A percentile compares a stretch with the other conserved stretches of the same genome.
phyloP scores from a whole-genome alignment of 1,140 invertebrate species.

The Drosophila setifemur region DNA sequence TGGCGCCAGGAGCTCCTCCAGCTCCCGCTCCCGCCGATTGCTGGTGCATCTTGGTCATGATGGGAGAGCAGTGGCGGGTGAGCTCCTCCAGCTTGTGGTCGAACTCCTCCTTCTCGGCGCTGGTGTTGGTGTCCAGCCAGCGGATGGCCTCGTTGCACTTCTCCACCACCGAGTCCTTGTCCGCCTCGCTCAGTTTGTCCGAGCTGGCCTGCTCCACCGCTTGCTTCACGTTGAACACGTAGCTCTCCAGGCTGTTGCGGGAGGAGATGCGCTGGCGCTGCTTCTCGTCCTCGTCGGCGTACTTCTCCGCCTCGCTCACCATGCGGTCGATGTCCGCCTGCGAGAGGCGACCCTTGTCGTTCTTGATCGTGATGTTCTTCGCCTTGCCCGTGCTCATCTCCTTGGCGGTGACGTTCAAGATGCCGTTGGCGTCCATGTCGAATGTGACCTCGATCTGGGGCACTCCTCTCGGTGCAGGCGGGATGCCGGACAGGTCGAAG shows the following conservation, averaged over 20 bases:
- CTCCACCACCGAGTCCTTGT: conserved; percentile 85
- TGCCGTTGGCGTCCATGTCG: conserved; percentile 85
- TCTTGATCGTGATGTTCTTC: conserved; percentile 91
- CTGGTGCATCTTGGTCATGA: conserved; percentile 85
- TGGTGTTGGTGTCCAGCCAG: conserved; percentile 86
- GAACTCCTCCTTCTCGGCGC: conserved; percentile 86
- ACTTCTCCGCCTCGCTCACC: conserved; percentile 51
- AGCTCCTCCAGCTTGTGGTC: conserved; percentile 85
- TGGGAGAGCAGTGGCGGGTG: conserved; percentile 83
- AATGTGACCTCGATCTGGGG: conserved; percentile 89
- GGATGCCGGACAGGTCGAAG: conserved; percentile 90
- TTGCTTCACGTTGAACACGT: conserved; percentile 88
- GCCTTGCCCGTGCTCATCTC: conserved; percentile 84
- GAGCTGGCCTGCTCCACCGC: conserved; percentile 82
- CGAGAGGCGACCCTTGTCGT: conserved; percentile 90
- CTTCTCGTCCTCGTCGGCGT: conserved; percentile 85
- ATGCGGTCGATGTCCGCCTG: conserved; percentile 90
- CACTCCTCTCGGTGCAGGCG: conserved; percentile 90
- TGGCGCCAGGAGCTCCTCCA: not conserved
- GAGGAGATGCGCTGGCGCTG: conserved; percentile 86
- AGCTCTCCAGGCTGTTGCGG: conserved; percentile 86
- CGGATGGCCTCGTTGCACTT: conserved; percentile 83
- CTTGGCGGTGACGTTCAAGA: conserved; percentile 86
- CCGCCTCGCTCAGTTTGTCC: conserved; percentile 85
- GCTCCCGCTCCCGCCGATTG: conserved; percentile 12